phyloP scores from a whole-genome alignment of 2,888 invertebrate genomes.

The Ryuthela nishihirai region DNA sequence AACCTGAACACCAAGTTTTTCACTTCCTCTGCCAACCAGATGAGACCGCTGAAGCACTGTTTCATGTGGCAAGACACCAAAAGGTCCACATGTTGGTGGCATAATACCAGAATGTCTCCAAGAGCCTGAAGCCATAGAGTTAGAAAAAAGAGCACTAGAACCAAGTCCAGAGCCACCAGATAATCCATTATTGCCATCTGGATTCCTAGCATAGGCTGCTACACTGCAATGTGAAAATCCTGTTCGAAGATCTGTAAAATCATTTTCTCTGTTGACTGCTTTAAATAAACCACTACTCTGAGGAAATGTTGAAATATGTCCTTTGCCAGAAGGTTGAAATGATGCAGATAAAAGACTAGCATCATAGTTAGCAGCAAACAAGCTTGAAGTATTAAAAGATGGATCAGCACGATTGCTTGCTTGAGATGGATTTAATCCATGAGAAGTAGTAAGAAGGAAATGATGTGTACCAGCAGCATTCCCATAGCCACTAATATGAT shows the following conservation, averaged over 20 bases:
- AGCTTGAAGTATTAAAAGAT: constrained; percentile 27
- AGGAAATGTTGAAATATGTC: constrained; percentile 34
- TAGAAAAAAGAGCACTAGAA: constrained; percentile 38
- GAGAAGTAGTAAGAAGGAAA: constrained; percentile 38
- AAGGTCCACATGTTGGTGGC: constrained; percentile 40
- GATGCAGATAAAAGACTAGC: constrained; percentile 33
- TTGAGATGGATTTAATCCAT: constrained; percentile 40
- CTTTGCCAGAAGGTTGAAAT: constrained; percentile 29
- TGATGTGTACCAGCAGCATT: constrained; percentile 31
- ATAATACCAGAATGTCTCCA: constrained; percentile 42
- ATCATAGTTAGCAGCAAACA: constrained; percentile 33
- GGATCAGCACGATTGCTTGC: constrained; percentile 26
- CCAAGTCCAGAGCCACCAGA: constrained; percentile 18
- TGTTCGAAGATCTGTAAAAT: constrained; percentile 40
- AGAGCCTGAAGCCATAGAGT: constrained; percentile 40
- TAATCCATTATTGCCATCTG: constrained; percentile 33
- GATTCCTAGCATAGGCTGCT: constrained; percentile 25
- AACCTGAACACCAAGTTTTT: constrained; percentile 28
- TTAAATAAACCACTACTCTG: constrained; percentile 38
- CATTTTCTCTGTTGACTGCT: constrained; percentile 40
- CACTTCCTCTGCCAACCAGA: constrained; percentile 25
- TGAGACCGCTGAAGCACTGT: constrained; percentile 41
- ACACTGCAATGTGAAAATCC: constrained; percentile 38
- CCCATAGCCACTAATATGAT: constrained; percentile 40
- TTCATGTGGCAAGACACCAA: constrained; percentile 43